phyloP scores from a whole-genome alignment of 1,140 invertebrate species.

The Aporrectodea caliginosa region DNA sequence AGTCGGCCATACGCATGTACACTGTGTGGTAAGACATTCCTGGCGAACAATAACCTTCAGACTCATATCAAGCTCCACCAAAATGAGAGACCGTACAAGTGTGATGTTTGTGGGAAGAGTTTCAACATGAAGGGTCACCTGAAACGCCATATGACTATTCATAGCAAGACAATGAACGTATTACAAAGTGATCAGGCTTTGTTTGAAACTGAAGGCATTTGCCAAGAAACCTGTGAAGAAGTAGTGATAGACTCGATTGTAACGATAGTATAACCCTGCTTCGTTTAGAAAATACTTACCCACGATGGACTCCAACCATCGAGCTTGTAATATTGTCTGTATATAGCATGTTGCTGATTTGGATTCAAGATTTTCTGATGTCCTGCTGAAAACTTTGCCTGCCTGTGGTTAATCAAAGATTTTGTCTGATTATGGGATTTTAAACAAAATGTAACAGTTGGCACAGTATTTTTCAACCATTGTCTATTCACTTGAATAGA shows the following conservation, averaged over 20 bases:
- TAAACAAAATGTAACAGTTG: too few species aligned
- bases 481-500: too few species aligned
- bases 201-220: neutral
- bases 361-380: too few species aligned
- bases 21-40: neutral
- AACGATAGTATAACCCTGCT: neutral
- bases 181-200: neutral
- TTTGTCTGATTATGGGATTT: too few species aligned
- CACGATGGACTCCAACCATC: too few species aligned
- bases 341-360: too few species aligned
- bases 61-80: neutral
- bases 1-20: neutral
- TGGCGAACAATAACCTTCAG: constrained; percentile 2
- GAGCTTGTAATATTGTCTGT: too few species aligned
- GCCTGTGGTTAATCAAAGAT: too few species aligned
- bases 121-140: neutral
- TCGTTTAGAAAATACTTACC: too few species aligned
- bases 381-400: too few species aligned
- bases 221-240: neutral
- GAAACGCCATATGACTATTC: neutral
- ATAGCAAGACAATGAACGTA: neutral
- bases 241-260: neutral
- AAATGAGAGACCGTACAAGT: neutral
- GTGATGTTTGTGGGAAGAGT: neutral
- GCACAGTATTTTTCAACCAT: too few species aligned